phyloP scores from a whole-genome alignment of 2,113 vertebrate genomes.

The Antechinus stuartii region DNA sequence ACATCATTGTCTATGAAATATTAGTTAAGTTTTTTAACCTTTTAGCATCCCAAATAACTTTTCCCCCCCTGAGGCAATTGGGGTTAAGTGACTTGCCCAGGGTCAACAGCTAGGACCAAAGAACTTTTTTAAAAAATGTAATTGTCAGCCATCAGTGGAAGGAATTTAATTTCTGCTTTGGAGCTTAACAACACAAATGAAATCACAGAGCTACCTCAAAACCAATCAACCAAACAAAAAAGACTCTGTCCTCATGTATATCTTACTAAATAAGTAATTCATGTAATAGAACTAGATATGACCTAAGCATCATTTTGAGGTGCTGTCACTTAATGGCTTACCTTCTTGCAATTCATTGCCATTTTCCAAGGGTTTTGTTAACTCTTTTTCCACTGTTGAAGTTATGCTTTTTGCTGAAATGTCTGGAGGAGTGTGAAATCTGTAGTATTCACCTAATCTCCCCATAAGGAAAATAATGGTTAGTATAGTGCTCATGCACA shows the following conservation, averaged over 20 bases:
- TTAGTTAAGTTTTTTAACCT: not conserved
- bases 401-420: slow-evolving; percentile 43
- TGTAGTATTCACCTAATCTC: slow-evolving; percentile 83
- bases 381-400: slow-evolving; percentile 66
- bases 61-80: no score
- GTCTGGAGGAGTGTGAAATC: slow-evolving; percentile 74
- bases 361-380: slow-evolving; percentile 74
- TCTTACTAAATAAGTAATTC: slow-evolving; percentile 60
- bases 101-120: no score
- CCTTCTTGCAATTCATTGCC: slow-evolving; percentile 81
- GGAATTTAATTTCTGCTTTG: not conserved
- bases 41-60: not conserved
- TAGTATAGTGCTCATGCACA: slow-evolving; percentile 30
- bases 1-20: not conserved
- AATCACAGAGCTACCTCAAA: not conserved
- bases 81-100: no score
- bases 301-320: slow-evolving; percentile 18
- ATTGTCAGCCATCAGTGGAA: not conserved
- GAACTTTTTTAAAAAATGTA: not conserved
- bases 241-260: not conserved
- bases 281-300: slow-evolving; percentile 6
- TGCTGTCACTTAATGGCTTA: slow-evolving; percentile 63
- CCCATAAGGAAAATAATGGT: slow-evolving; percentile 55
- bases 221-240: not conserved
- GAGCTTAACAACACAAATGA: not conserved